A percentile compares a stretch with the other conserved stretches of the same genome.
Evolutionary conservation across 2,113 vertebrate species (phyloP).

Genomic region (Arizona elegans): DNA sequence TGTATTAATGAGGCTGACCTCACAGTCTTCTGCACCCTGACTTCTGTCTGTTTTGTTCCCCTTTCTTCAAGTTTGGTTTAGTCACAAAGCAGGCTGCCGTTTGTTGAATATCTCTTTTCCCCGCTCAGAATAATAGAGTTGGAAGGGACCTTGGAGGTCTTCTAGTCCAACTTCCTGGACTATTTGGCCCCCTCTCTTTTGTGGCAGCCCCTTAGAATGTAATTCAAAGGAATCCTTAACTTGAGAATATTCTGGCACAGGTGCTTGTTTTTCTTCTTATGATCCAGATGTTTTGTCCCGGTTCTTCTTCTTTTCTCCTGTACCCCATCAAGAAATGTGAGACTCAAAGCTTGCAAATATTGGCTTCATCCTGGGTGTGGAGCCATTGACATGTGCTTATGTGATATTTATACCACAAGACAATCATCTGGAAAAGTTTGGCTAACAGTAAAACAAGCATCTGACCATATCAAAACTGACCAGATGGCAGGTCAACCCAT

Average conservation of each 20-base stretch:
- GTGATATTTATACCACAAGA: background rate
- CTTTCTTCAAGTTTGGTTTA: conserved; percentile 55
- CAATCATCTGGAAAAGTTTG: background rate
- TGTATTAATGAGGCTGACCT: conserved; percentile 61
- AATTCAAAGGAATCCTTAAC: conserved; percentile 66
- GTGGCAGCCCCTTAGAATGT: conserved; percentile 22
- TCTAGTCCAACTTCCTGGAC: background rate
- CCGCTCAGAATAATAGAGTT: background rate
- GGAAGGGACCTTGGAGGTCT: background rate
- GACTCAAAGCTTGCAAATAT: conserved; percentile 71
- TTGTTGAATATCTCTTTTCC: conserved; percentile 52
- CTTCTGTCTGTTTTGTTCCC: conserved; percentile 4
- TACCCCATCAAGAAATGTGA: conserved; percentile 47
- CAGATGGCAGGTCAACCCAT: background rate
- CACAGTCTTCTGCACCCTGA: conserved; percentile 55
- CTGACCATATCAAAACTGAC: background rate
- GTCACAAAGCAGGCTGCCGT: conserved; percentile 56
- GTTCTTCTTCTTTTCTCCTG: background rate
- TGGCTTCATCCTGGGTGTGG: conserved; percentile 41
- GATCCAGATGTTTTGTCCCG: conserved; percentile 16
- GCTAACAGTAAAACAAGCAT: background rate
- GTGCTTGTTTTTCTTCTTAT: conserved; percentile 59
- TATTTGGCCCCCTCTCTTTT: background rate
- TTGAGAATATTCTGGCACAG: conserved; percentile 54
- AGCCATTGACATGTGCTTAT: background rate